Conservation (phyloP, 2,113 vertebrate species). For the Equus przewalskii region DNA sequence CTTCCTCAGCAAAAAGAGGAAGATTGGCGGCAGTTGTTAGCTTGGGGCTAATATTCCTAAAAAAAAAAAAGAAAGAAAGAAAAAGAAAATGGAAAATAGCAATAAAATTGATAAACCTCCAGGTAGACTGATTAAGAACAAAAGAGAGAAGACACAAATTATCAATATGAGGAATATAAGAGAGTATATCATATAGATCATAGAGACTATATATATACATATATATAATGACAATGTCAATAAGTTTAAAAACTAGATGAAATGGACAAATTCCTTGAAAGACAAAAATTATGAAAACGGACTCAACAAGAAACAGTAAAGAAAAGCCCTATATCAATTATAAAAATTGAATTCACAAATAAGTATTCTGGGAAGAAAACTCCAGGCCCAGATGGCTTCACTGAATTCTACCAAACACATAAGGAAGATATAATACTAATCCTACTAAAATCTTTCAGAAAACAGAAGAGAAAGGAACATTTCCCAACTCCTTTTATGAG, state of each 20-base stretch:
- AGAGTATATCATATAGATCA: neutral
- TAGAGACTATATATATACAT: neutral
- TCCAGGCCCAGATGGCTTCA: neutral
- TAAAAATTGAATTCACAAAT: constrained; percentile 8
- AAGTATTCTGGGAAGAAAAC: constrained; percentile 20
- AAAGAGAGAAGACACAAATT: constrained; percentile 27
- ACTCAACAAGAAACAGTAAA: neutral
- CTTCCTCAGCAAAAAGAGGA: no score
- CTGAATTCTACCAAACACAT: neutral
- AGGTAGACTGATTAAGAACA: neutral
- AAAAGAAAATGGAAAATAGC: constrained; percentile 14
- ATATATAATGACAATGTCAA: neutral
- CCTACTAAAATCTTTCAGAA: neutral
- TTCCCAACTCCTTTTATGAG: neutral
- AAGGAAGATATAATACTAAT: neutral
- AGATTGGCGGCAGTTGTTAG: no score
- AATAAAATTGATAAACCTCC: constrained; percentile 14
- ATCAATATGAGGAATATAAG: neutral
- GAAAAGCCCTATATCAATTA: constrained; percentile 6
- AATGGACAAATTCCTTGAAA: constrained; percentile 29
- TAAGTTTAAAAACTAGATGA: constrained; percentile 25
- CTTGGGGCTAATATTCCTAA: no score
- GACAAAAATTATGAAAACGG: constrained; percentile 25
- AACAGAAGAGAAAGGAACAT: neutral
- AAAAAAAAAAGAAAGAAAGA: no score